These are phyloP conservation scores for Bombus turneri DNA, from an alignment of 1,140 invertebrate species.

Conservation along the genomic window DNA sequence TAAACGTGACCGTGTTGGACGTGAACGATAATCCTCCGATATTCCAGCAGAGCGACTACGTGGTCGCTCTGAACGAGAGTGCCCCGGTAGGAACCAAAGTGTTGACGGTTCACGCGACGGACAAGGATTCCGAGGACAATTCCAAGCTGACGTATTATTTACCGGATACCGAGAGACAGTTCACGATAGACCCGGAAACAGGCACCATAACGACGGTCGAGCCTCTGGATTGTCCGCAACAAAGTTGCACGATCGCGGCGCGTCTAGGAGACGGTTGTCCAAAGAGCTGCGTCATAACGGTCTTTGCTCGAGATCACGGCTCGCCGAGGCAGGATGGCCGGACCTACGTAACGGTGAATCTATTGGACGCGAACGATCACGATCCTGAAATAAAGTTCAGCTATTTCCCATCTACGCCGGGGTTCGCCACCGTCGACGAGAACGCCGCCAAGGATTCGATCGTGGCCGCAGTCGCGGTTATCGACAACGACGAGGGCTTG, in stretches of 20 bases:
- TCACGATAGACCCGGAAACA: conserved; percentile 93
- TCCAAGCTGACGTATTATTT: conserved; percentile 95
- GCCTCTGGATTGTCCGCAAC: conserved; percentile 89
- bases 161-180: conserved; percentile 92
- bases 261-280: conserved; percentile 86
- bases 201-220: conserved; percentile 93
- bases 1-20: conserved; percentile 95
- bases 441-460: conserved; percentile 94
- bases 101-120: conserved; percentile 94
- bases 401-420: conserved; percentile 92
- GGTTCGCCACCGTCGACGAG: conserved; percentile 95
- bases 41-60: conserved; percentile 96
- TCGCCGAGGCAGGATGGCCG: conserved; percentile 94
- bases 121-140: conserved; percentile 96
- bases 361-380: conserved; percentile 97
- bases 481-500: conserved; percentile 94
- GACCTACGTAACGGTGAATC: conserved; percentile 96
- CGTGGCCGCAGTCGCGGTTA: conserved; percentile 96
- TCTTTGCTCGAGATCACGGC: conserved; percentile 96
- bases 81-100: conserved; percentile 93
- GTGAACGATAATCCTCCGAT: conserved; percentile 98
- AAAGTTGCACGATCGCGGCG: conserved; percentile 83
- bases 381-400: conserved; percentile 95
- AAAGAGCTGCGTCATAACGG: conserved; percentile 96
- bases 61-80: conserved; percentile 95